Evolutionary conservation across 2,113 vertebrate species (phyloP).

Genomic region (Varanus salvator): DNA sequence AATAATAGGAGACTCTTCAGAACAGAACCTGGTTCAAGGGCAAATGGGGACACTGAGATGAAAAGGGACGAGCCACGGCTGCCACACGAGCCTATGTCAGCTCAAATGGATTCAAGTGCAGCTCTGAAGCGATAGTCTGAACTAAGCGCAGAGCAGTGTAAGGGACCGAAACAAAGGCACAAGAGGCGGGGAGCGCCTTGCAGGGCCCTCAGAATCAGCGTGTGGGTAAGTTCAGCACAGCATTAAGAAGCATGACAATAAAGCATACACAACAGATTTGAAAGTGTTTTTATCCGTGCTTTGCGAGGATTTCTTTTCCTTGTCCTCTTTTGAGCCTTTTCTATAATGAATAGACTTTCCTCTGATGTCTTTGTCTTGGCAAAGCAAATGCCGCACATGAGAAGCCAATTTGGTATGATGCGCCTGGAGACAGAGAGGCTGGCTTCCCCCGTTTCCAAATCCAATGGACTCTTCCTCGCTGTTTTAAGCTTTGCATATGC

Average conservation of each 20-base stretch:
- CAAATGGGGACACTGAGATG: not conserved
- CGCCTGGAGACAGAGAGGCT: not conserved
- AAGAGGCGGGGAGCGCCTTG: conserved; percentile 28
- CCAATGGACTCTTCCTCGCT: not conserved
- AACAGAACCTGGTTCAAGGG: not conserved
- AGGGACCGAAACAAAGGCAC: conserved; percentile 57
- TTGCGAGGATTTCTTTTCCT: conserved; percentile 11
- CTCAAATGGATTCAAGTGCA: conserved; percentile 1
- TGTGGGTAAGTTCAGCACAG: conserved; percentile 53
- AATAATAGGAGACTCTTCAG: fast-evolving
- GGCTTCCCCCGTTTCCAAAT: not conserved
- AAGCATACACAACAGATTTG: conserved; percentile 46
- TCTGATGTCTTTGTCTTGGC: not conserved
- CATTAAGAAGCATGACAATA: conserved; percentile 21
- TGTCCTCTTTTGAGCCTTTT: conserved; percentile 8
- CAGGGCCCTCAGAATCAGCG: conserved; percentile 45
- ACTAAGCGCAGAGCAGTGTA: conserved; percentile 25
- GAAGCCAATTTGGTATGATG: not conserved
- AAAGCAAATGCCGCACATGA: not conserved
- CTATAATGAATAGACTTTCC: not conserved
- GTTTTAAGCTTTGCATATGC: not conserved
- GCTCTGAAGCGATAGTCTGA: not conserved
- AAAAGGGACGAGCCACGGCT: not conserved
- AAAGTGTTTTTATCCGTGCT: conserved; percentile 10
- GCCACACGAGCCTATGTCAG: not conserved